Conservation (phyloP, 2,113 vertebrate genomes). For the Rallus limicola region DNA sequence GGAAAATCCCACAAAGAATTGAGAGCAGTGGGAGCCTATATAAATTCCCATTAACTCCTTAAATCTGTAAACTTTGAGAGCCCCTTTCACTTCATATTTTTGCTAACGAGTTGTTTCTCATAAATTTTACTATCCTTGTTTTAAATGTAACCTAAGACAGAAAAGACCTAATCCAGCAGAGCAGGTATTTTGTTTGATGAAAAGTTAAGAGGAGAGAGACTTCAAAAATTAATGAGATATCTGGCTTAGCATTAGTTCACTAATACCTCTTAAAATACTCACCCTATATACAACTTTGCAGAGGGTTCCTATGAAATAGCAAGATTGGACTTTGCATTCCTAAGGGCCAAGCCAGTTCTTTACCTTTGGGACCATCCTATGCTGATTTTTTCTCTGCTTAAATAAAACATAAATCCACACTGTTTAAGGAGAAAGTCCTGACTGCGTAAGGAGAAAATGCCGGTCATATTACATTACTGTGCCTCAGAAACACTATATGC, state of each 20-base stretch:
- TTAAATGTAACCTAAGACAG: neutral
- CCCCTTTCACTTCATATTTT: neutral
- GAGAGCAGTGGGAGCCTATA: neutral
- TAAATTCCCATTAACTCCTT: neutral
- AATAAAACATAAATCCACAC: neutral
- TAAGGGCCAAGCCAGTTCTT: neutral
- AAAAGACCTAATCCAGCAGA: neutral
- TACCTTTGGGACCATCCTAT: neutral
- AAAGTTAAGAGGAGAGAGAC: neutral
- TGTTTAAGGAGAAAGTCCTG: neutral
- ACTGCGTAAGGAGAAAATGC: neutral
- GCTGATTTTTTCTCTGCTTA: neutral
- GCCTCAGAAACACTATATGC: neutral
- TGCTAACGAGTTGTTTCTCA: neutral
- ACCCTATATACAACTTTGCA: neutral
- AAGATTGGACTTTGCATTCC: neutral
- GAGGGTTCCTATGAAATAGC: neutral
- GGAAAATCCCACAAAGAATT: neutral
- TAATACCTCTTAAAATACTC: conserved; percentile 15
- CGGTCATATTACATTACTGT: neutral
- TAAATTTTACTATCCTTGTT: neutral
- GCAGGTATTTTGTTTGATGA: neutral
- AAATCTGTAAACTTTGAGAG: neutral
- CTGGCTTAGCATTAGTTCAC: neutral
- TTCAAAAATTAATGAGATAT: neutral